Evolutionary conservation across 2,888 invertebrate genomes (phyloP).

Genomic region (Hyles lineata): DNA sequence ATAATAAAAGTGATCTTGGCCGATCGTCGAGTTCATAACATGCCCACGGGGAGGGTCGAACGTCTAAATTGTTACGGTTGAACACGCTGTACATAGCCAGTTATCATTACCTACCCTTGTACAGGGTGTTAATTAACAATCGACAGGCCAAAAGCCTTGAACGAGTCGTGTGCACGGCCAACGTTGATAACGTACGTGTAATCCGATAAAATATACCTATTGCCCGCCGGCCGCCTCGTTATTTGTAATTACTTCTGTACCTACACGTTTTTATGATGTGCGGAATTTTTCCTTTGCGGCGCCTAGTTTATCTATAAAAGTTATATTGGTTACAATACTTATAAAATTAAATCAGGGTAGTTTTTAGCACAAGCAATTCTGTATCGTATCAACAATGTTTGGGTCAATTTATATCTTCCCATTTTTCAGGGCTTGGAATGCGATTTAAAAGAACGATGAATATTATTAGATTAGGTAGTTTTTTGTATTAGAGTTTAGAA

Average conservation of each 20-base stretch:
- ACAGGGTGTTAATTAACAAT: constrained; percentile 69
- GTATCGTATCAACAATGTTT: not conserved
- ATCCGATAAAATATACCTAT: constrained; percentile 79
- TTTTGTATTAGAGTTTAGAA: too few species aligned
- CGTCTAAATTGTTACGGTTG: constrained; percentile 25
- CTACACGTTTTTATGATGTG: constrained; percentile 50
- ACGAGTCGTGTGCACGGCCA: constrained; percentile 55
- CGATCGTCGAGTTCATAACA: constrained; percentile 15
- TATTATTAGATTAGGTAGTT: too few species aligned
- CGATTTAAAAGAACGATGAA: too few species aligned
- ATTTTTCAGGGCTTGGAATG: too few species aligned
- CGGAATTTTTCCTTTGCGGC: constrained; percentile 40
- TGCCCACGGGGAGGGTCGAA: constrained; percentile 21
- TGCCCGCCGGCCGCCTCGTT: constrained; percentile 63
- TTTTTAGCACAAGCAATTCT: not conserved
- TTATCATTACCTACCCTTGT: constrained; percentile 51
- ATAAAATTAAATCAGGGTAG: not conserved
- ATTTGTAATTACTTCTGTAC: constrained; percentile 69
- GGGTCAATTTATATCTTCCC: not conserved
- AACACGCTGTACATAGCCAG: constrained; percentile 25
- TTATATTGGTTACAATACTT: not conserved
- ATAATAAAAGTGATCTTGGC: not conserved
- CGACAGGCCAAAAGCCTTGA: constrained; percentile 54
- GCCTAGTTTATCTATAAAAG: constrained; percentile 22
- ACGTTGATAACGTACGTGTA: constrained; percentile 74